phyloP scores from a whole-genome alignment of 1,140 invertebrate species.

The Hormaphis cornu region DNA sequence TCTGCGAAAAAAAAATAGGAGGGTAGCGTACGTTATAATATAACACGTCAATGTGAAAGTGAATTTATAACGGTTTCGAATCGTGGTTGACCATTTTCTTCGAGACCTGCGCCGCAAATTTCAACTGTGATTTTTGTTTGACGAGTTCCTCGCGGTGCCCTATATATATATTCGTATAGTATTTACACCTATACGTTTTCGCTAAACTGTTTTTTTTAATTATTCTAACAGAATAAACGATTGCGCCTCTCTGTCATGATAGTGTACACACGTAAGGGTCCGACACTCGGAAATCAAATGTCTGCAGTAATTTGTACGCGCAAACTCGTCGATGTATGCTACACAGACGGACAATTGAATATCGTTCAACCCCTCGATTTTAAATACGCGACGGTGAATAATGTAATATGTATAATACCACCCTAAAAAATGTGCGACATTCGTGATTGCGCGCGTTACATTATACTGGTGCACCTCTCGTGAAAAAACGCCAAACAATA shows the following conservation, averaged over 20 bases:
- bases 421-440: constrained; percentile 8
- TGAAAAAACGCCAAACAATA: too few relatives aligned
- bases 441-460: constrained; percentile 19
- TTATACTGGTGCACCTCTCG: too few relatives aligned
- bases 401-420: too few relatives aligned
- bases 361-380: neutral
- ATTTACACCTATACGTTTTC: too few relatives aligned
- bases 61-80: constrained; percentile 16
- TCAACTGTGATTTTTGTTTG: neutral
- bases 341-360: neutral
- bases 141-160: neutral
- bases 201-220: neutral
- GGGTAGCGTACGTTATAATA: neutral
- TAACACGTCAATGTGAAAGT: neutral
- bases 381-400: neutral
- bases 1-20: neutral
- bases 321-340: neutral
- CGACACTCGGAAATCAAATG: constrained; percentile 22
- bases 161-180: too few relatives aligned
- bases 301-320: constrained; percentile 1
- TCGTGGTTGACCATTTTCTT: neutral
- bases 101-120: neutral
- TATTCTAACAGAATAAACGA: too few relatives aligned
- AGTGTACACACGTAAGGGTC: neutral
- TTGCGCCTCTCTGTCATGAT: neutral